Conservation (phyloP, 2,113 vertebrate genomes). For the Setophaga kirtlandii region DNA sequence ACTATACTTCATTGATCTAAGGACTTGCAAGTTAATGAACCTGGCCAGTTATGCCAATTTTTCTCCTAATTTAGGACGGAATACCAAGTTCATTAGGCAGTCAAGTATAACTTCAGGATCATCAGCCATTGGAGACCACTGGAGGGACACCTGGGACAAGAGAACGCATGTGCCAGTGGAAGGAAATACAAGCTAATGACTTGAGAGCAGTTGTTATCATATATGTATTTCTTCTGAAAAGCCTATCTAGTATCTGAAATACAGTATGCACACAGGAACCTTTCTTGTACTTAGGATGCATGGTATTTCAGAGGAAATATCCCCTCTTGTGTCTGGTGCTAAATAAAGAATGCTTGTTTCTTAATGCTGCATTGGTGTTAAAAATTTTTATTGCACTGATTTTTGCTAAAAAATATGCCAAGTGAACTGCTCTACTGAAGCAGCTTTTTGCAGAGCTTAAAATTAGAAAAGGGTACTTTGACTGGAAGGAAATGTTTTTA, state of each 20-base stretch:
- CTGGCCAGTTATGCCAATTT: not conserved
- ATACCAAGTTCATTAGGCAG: not conserved
- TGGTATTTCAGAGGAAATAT: not conserved
- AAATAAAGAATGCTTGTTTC: not conserved
- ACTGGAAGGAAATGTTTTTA: not conserved
- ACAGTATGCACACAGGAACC: no score
- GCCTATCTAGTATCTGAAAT: not conserved
- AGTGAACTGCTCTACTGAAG: not conserved
- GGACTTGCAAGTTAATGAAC: not conserved
- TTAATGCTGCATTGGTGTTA: not conserved
- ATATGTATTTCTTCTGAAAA: not conserved
- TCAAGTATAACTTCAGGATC: not conserved
- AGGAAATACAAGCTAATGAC: not conserved
- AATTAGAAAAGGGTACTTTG: not conserved
- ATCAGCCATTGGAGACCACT: not conserved
- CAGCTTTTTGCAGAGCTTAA: not conserved
- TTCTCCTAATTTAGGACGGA: not conserved
- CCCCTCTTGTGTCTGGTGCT: not conserved
- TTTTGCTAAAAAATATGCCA: not conserved
- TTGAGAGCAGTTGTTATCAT: not conserved
- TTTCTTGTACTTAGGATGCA: not conserved
- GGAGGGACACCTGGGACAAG: not conserved
- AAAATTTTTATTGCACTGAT: not conserved
- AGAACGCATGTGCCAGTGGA: accelerated
- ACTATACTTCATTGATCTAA: not conserved